These are phyloP conservation scores for Odontamblyopus rebecca DNA, from an alignment of 2,797 vertebrate genomes.

Conservation along the genomic window DNA sequence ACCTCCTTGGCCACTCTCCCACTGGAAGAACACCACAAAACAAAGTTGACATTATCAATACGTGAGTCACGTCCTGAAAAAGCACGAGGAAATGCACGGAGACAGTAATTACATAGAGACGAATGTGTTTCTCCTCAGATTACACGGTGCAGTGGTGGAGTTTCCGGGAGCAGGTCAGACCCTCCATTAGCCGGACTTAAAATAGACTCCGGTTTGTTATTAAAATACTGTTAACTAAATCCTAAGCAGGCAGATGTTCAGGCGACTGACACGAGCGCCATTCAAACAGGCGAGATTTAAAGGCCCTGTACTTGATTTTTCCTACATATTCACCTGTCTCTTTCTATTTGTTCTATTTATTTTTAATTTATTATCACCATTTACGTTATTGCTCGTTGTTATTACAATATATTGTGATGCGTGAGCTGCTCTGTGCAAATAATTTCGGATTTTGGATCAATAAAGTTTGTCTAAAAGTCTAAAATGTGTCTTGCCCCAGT, in stretches of 20 bases:
- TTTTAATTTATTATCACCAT: too few species aligned
- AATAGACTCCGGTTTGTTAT: slow-evolving; percentile 16
- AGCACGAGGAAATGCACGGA: not conserved
- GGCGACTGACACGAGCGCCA: not conserved
- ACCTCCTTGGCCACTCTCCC: slow-evolving; percentile 97
- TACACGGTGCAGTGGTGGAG: slow-evolving; percentile 10
- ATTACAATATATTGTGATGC: too few species aligned
- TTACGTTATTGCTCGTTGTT: too few species aligned
- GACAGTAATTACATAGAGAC: slow-evolving; percentile 1
- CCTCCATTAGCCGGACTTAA: slow-evolving; percentile 40
- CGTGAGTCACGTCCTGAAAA: not conserved
- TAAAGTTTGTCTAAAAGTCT: too few species aligned
- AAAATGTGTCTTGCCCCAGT: too few species aligned
- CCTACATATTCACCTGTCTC: too few species aligned
- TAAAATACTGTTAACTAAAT: slow-evolving; percentile 34
- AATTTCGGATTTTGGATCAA: too few species aligned
- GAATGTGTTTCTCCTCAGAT: not conserved
- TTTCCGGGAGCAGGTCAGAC: slow-evolving; percentile 17
- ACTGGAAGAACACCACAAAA: slow-evolving; percentile 63
- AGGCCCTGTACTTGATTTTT: too few species aligned
- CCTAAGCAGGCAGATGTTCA: slow-evolving; percentile 35
- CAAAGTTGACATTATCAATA: not conserved
- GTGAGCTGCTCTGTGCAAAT: too few species aligned
- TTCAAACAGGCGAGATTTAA: too few species aligned
- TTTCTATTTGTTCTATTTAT: too few species aligned